Evolutionary conservation across 1,140 invertebrate species (phyloP).

Genomic region (Scylla paramamosain): DNA sequence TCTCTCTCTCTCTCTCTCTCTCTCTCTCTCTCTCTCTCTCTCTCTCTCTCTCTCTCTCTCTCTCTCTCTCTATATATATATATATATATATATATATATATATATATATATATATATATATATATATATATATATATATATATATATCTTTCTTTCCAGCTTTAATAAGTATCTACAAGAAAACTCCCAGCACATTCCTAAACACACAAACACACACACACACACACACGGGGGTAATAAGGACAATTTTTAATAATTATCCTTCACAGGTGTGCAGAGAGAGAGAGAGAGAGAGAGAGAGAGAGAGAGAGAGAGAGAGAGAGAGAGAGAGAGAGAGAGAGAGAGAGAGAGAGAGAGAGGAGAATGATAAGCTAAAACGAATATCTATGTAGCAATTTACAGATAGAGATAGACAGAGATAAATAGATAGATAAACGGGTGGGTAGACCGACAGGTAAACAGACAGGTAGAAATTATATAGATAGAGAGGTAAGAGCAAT

Average conservation of each 20-base stretch:
- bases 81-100: not conserved
- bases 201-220: too few species aligned
- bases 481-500: not conserved
- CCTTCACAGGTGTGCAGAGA: not conserved
- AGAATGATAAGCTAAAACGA: too few species aligned
- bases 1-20: too few species aligned
- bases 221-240: not conserved
- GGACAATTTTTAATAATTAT: not conserved
- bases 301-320: too few species aligned
- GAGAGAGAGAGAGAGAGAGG: too few species aligned
- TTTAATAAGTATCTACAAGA: not conserved
- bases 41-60: not conserved
- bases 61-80: too few species aligned
- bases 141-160: too few species aligned
- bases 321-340: too few species aligned
- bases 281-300: too few species aligned
- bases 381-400: too few species aligned
- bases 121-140: constrained; percentile 26
- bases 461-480: not conserved
- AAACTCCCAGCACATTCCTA: not conserved
- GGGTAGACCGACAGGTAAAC: not conserved
- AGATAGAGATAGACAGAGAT: too few species aligned
- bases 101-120: constrained; percentile 10
- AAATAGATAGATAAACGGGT: not conserved
- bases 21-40: too few species aligned